Conservation (phyloP, 2,888 invertebrate species). For the Schizaphis graminum region DNA sequence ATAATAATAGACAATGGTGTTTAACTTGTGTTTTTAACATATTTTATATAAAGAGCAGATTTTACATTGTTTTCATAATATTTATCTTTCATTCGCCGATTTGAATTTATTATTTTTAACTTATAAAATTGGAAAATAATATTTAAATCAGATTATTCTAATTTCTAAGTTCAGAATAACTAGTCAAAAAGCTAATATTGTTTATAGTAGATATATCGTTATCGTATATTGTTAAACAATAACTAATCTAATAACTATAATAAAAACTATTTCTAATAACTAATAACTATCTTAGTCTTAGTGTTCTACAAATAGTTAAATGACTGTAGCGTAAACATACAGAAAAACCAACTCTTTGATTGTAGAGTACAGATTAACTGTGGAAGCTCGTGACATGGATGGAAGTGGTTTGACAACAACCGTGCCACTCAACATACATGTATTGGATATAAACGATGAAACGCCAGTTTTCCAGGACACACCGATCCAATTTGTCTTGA, state of each 20-base stretch:
- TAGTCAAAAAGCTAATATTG: not conserved
- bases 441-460: constrained; percentile 86
- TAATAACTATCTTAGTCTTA: not conserved
- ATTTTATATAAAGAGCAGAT: not conserved
- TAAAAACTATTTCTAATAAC: too few relatives aligned
- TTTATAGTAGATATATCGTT: not conserved
- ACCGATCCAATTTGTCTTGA: constrained; percentile 85
- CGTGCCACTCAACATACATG: constrained; percentile 80
- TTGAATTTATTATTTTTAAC: not conserved
- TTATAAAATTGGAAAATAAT: not conserved
- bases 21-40: not conserved
- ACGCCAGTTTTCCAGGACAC: constrained; percentile 85
- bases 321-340: not conserved
- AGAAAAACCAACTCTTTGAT: not conserved
- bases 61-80: not conserved
- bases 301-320: not conserved
- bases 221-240: not conserved
- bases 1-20: not conserved
- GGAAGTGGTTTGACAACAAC: constrained; percentile 84
- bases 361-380: constrained; percentile 80
- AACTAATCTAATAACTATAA: too few relatives aligned
- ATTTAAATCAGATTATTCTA: not conserved
- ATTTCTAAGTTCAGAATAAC: not conserved
- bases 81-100: not conserved
- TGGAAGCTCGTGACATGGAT: constrained; percentile 90